These are phyloP conservation scores for Ceratina australensis DNA, from an alignment of 1,140 invertebrate genomes.

Conservation along the genomic window DNA sequence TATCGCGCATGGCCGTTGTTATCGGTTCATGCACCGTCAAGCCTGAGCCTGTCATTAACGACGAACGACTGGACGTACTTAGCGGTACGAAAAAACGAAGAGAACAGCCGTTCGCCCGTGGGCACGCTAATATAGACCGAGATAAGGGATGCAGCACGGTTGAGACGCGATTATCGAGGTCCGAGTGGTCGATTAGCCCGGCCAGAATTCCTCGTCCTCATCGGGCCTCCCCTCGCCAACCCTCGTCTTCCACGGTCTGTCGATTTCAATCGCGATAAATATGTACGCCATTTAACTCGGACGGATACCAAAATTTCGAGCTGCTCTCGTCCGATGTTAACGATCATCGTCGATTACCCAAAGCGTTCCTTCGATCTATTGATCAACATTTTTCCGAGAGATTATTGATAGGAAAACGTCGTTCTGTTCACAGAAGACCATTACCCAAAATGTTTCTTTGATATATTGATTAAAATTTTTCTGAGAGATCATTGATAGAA, in stretches of 20 bases:
- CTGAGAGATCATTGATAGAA: no score
- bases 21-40: constrained; percentile 22
- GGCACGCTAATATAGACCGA: constrained; percentile 1
- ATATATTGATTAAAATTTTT: constrained; percentile 17
- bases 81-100: background rate
- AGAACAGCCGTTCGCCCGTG: background rate
- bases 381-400: no score
- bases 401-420: no score
- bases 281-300: constrained; percentile 28
- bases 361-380: no score
- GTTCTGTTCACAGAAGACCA: no score
- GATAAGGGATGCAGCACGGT: constrained; percentile 24
- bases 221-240: background rate
- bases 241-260: constrained; percentile 16
- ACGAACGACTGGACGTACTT: constrained; percentile 10
- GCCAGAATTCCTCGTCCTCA: background rate
- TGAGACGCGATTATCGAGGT: constrained; percentile 31
- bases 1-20: constrained; percentile 17
- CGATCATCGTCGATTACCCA: constrained; percentile 29
- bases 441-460: no score
- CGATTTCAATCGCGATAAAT: constrained; percentile 43
- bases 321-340: constrained; percentile 28
- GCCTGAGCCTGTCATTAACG: constrained; percentile 34
- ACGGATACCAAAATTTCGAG: constrained; percentile 20
- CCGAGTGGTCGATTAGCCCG: constrained; percentile 17